Conservation (phyloP, 2,797 vertebrate genomes). For the Percopsis omiscomaycus region DNA sequence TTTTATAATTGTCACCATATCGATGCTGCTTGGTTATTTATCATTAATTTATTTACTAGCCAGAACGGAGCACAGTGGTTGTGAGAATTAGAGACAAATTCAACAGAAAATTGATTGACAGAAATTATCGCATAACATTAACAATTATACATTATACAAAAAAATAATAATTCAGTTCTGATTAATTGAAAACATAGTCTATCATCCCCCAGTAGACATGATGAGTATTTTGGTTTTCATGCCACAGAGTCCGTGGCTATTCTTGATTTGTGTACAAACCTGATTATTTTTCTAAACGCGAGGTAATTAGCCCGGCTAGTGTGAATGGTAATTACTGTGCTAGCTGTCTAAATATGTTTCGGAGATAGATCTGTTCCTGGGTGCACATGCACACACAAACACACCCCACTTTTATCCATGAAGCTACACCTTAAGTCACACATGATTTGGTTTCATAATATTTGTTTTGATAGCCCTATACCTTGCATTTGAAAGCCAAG, state of each 20-base stretch:
- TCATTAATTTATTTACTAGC: conserved; percentile 33
- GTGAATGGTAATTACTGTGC: conserved; percentile 62
- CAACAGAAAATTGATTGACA: conserved; percentile 32
- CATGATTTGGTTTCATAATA: conserved; percentile 49
- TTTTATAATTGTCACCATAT: neutral
- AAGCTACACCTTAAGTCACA: conserved; percentile 32
- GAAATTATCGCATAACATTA: conserved; percentile 37
- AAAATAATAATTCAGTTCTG: conserved; percentile 40
- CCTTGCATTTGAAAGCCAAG: conserved; percentile 49
- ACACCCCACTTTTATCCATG: conserved; percentile 27
- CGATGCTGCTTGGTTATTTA: conserved; percentile 25
- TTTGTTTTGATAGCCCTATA: conserved; percentile 55
- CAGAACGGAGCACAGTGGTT: conserved; percentile 10
- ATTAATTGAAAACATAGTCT: conserved; percentile 39
- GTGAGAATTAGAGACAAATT: conserved; percentile 21
- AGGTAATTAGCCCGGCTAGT: conserved; percentile 60
- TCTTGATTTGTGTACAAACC: conserved; percentile 62
- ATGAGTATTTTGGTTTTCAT: conserved; percentile 55
- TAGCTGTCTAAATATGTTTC: conserved; percentile 51
- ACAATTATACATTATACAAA: conserved; percentile 36
- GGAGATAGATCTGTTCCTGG: conserved; percentile 40
- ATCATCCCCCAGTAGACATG: conserved; percentile 29
- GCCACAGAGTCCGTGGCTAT: conserved; percentile 36
- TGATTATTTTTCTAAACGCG: conserved; percentile 59
- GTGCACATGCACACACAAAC: conserved; percentile 10